phyloP scores from a whole-genome alignment of 1,140 invertebrate genomes.

The Magallana ariakensis region DNA sequence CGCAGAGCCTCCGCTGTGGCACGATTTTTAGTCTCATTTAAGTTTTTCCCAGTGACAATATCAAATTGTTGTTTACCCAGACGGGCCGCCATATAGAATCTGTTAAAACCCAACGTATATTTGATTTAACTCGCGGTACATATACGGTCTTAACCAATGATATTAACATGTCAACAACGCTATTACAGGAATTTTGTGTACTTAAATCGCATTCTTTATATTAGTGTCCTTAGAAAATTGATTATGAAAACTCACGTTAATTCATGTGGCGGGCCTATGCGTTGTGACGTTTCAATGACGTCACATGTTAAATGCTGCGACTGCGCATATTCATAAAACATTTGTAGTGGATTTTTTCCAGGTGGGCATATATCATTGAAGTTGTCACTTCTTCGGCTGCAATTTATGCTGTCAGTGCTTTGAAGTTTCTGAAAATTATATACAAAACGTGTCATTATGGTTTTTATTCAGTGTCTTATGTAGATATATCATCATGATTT shows the following conservation, averaged over 20 bases:
- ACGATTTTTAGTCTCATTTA: constrained; percentile 1
- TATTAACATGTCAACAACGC: no score
- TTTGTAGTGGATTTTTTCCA: background rate
- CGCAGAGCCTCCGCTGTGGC: background rate
- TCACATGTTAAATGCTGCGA: background rate
- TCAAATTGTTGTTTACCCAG: background rate
- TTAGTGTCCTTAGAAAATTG: no score
- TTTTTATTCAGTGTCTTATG: no score
- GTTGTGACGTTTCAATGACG: background rate
- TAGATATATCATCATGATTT: no score
- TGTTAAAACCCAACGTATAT: background rate
- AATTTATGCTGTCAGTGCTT: background rate
- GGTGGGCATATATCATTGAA: constrained; percentile 26
- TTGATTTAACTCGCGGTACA: no score
- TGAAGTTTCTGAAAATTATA: no score
- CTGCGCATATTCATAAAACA: constrained; percentile 1
- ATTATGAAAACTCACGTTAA: background rate
- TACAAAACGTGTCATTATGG: no score
- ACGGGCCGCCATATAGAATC: background rate
- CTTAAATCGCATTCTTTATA: no score
- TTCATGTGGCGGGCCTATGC: background rate
- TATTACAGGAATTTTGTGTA: no score
- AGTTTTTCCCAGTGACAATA: background rate
- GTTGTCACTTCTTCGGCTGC: background rate
- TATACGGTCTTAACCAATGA: no score